phyloP scores from a whole-genome alignment of 2,113 vertebrate genomes.

The Microtus montanus region DNA sequence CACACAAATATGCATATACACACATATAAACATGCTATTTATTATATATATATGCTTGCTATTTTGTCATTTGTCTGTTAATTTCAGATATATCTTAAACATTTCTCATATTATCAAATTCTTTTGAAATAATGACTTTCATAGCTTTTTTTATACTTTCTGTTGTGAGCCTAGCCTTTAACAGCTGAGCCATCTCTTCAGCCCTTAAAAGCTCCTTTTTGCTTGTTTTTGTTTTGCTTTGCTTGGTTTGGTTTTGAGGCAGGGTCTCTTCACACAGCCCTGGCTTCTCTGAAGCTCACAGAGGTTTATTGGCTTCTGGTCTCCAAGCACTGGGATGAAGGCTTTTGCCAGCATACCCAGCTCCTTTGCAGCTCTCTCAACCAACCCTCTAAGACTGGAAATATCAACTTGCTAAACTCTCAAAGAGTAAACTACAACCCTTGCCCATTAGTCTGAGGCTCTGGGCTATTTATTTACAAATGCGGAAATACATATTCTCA shows the following conservation, averaged over 20 bases:
- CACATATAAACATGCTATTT: background rate
- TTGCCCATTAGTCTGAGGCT: background rate
- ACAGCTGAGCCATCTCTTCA: background rate
- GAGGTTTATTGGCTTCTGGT: background rate
- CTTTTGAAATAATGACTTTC: slow-evolving; percentile 12
- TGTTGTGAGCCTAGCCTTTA: background rate
- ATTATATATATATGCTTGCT: background rate
- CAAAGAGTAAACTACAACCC: background rate
- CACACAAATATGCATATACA: background rate
- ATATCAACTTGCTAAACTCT: background rate
- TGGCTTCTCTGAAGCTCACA: background rate
- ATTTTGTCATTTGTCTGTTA: background rate
- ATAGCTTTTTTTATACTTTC: background rate
- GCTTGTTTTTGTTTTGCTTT: background rate
- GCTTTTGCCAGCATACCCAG: background rate
- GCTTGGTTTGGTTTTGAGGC: background rate
- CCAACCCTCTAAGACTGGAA: background rate
- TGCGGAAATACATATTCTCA: background rate
- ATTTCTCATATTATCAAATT: background rate
- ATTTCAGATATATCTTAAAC: background rate
- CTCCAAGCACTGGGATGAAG: background rate
- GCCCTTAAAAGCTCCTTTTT: background rate
- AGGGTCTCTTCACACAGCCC: background rate
- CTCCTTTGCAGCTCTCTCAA: background rate
- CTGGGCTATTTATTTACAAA: background rate